Percentiles rank a stretch among this genome's conserved stretches.
Evolutionary conservation across 2,888 invertebrate species (phyloP).

Genomic region (Aporophyla lueneburgensis): DNA sequence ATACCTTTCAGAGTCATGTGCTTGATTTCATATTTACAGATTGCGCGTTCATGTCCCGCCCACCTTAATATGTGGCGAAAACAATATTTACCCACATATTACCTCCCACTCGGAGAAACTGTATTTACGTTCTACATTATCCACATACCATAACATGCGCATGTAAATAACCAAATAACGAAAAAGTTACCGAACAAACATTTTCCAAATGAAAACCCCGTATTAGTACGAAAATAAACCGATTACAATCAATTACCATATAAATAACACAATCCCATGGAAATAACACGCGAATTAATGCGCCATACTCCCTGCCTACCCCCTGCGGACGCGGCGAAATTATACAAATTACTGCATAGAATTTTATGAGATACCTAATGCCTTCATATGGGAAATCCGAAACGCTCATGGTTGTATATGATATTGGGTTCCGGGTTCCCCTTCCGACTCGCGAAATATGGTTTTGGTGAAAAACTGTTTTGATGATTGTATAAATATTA

Average conservation of each 20-base stretch:
- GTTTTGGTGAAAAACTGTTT: slow-evolving; percentile 28
- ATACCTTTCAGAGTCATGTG: too few relatives aligned
- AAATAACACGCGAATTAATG: slow-evolving; percentile 58
- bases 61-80: not conserved
- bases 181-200: slow-evolving; percentile 42
- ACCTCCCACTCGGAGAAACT: not conserved
- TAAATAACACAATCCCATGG: slow-evolving; percentile 64
- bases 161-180: slow-evolving; percentile 37
- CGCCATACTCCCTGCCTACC: slow-evolving; percentile 33
- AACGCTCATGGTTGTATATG: slow-evolving; percentile 45
- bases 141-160: not conserved
- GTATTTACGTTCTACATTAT: slow-evolving; percentile 8
- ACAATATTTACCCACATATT: not conserved
- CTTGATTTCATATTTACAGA: too few relatives aligned
- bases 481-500: slow-evolving; percentile 36
- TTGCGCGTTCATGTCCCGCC: too few relatives aligned
- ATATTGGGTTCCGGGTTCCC: slow-evolving; percentile 21
- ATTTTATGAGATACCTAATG: slow-evolving; percentile 76
- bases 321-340: slow-evolving; percentile 64
- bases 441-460: slow-evolving; percentile 31
- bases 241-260: slow-evolving; percentile 65
- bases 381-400: slow-evolving; percentile 75
- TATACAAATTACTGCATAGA: slow-evolving; percentile 81
- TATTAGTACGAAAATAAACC: slow-evolving; percentile 50
- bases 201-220: slow-evolving; percentile 44